Base-by-base conservation (phyloP, 1,140 invertebrate genomes). In the Drosophila guanche region DNA sequence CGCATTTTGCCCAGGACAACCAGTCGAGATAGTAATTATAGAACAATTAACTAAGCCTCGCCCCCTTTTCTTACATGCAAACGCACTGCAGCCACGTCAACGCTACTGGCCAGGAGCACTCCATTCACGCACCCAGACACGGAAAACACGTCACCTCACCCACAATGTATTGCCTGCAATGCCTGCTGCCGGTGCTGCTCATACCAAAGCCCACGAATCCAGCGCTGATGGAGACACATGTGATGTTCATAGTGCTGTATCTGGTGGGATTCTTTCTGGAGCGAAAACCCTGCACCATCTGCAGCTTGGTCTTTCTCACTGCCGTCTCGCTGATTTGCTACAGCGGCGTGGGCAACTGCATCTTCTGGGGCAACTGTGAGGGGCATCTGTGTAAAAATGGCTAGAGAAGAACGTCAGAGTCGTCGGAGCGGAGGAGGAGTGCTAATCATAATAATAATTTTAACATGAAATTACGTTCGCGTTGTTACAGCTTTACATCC, bases 151-250 rank as follows among this genome's bases (percentile, higher is more conserved):
- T 2, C 25, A 69, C 57, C 14, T 37, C 37, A 57, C 23, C 42
- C 53, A 69, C 78, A 63, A 99, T 99, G 98, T 99, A 99, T 94
- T 99, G 98, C 93, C 94, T 99, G 86, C 98, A 99, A 94, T 99
- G 98, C 97, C 92, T 99, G 77, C 97, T 99, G 79, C 98, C 98
- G 52, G 98, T 99, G 52, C 93, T 99, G 58, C 93, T 99, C 50
- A 98, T 99, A 92, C 98, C 98, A 67, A 99, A 99, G 92, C 98
- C 98, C 42, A 94, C 97, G 42, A 99, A 99, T 92, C 97, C 98
- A 80, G 97, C 97, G 37, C 92, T 99, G 22, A 93, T 99, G 61
- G 97, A 98, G 92, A 99, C 98, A 60, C 98, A 99, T 92, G 96
- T 98, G 37, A 97, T 99, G 96, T 98, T 99, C 91, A 97, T 99